Conservation (phyloP, 2,797 vertebrate genomes). For the Lophius americanus region DNA sequence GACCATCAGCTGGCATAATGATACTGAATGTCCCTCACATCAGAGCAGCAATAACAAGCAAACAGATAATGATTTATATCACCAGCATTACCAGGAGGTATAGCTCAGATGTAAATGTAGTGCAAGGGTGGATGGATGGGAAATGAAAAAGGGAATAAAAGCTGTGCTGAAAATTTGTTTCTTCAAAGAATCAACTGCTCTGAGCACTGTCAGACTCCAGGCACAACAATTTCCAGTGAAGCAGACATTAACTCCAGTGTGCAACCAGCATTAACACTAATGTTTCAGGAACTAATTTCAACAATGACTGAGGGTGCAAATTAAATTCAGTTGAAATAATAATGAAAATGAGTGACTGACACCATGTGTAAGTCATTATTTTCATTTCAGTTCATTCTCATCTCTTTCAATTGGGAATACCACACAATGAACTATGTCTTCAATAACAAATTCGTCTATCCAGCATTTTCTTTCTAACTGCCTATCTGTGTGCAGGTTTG, state of each 20-base stretch:
- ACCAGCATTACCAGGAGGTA: slow-evolving; percentile 10
- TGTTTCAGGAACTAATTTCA: slow-evolving; percentile 10
- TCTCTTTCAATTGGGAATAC: neutral
- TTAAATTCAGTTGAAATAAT: neutral
- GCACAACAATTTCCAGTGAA: slow-evolving; percentile 31
- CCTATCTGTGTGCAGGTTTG: no score
- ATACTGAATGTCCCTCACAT: neutral
- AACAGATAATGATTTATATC: neutral
- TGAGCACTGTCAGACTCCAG: slow-evolving; percentile 38
- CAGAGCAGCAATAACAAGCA: slow-evolving; percentile 10
- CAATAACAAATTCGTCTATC: neutral
- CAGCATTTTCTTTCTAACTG: no score
- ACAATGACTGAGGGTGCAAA: neutral
- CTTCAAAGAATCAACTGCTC: slow-evolving; percentile 44
- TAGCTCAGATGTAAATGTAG: slow-evolving; percentile 20
- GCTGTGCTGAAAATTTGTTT: slow-evolving; percentile 30
- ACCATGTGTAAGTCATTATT: no score
- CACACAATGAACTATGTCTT: neutral
- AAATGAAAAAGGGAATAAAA: slow-evolving; percentile 32
- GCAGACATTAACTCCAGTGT: slow-evolving; percentile 28
- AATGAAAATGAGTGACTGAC: neutral
- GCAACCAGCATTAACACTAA: slow-evolving; percentile 35
- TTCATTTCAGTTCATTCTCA: neutral
- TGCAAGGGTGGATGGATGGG: slow-evolving; percentile 20
- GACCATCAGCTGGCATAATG: slow-evolving; percentile 1